Evolutionary conservation across 2,113 vertebrate species (phyloP), one percentile per base, ranked within the genome.

Genomic region (Cephalopterus ornatus): DNA sequence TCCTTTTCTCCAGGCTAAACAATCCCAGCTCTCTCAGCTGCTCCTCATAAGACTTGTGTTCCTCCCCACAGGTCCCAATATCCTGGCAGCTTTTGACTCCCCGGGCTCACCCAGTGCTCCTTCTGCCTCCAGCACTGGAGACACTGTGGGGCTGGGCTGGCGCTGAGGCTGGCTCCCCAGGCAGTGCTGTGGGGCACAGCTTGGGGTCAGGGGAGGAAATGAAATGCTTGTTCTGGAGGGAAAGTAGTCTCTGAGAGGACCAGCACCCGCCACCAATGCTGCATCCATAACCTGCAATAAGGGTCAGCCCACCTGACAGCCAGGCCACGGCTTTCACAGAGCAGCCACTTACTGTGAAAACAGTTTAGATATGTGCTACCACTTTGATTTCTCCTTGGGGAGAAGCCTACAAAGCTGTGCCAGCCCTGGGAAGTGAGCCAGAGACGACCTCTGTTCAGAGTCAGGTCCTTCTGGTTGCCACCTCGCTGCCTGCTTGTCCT

Each of bases 251-350:
- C 67, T 37, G 53, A 55, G 44, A 50, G 37, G 12, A 66, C 8
- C 15, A 13, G 55, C n/a, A 90, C 12, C 12, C 24, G 26, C 8
- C 8, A 7, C 20, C 39, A 24, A 3, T 0, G 0, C 42, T 50
- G 50, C 41, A 42, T 27, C 20, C 49, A 15, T n/a, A 47, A 55
- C 17, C 61, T 27, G 30, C 41, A 50, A 5, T 13, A 76, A 81
- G 80, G 35, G 42, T 35, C 58, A 89, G 27, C 23, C 49, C 2
- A 1, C 27, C 15, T 49, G 46, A 49, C 12, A n/a, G 58, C 37
- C 32, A 28, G 44, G 30, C 50, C 35, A 6, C 0, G 3, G 63
- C 59, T 90, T 93, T 81, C 28, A 26, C 30, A 53, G 61, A 56
- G 9, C 1, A 1, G 20, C 35, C 33, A 12, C 33, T 42, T 79